Percentiles rank a stretch among this genome's conserved stretches.
These are phyloP conservation scores for Dolichoris vasculosae DNA, from an alignment of 1,140 invertebrate genomes.

Conservation along the genomic window DNA sequence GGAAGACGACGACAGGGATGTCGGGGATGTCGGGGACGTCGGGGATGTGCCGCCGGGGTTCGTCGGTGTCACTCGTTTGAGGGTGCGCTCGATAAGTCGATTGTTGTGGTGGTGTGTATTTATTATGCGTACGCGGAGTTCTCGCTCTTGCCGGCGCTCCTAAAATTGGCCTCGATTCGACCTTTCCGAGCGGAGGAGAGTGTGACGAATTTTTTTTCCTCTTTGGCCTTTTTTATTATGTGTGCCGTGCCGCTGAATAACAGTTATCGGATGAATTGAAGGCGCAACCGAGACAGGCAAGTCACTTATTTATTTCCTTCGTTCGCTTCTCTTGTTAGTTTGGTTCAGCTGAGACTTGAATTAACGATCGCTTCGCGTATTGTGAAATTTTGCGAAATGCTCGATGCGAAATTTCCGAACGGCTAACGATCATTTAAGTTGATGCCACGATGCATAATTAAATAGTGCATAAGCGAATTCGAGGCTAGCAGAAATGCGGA, in stretches of 20 bases:
- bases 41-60: background rate
- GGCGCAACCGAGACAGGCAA: conserved; percentile 30
- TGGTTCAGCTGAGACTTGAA: too few relatives aligned
- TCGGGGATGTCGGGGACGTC: background rate
- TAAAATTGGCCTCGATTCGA: conserved; percentile 13
- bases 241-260: conserved; percentile 22
- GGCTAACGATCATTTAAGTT: background rate
- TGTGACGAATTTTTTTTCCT: background rate
- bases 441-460: background rate
- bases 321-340: background rate
- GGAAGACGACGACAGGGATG: background rate
- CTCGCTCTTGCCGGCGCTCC: background rate
- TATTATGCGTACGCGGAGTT: background rate
- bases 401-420: background rate
- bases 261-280: conserved; percentile 27
- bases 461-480: background rate
- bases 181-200: background rate
- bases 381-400: background rate
- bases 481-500: background rate
- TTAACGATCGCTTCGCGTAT: too few relatives aligned
- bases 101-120: conserved; percentile 1
- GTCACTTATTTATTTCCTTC: background rate
- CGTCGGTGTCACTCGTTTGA: background rate
- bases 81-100: background rate
- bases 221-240: background rate